Base-by-base conservation (phyloP, 2,113 vertebrate species). In the Peromyscus leucopus region DNA sequence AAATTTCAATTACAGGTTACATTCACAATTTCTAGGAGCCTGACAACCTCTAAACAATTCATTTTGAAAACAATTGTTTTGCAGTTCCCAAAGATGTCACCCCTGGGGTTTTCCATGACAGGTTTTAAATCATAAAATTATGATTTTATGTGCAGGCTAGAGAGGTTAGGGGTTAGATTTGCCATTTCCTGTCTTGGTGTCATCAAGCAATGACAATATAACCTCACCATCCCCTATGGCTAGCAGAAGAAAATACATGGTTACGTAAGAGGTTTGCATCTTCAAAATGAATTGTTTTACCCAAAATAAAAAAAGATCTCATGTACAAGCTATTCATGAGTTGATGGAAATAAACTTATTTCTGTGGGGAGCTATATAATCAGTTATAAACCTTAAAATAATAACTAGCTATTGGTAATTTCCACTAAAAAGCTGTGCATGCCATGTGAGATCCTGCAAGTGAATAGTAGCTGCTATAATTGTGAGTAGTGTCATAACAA, bases 1-100 rank as follows among this genome's bases (percentile, higher is more conserved):
- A 98, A 95, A 96, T 89, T 91, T 76, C 95, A 97, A 95, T 96
- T 97, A 97, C 94, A 97, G 79, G 94, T 94, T 97, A 89, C 24
- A 97, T n/a, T 97, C 22, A 15, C 93, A 88, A 82, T 93, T 84
- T 95, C 69, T 76, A 94, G 80, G 76, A 96, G 57, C 91, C 59
- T 95, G 94, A 71, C 96, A 96, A 79, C 48, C n/a, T 96, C 88
- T 93, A 89, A 97, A 97, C 74, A 97, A 93, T 97, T 92, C 75
- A 93, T 97, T 97, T 91, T 19, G 93, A 95, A 97, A 95, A 95
- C 80, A 97, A 97, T 91, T 96, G 91, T 96, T 97, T 96, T 96
- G 55, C 76, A 90, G 79, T 95, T 96, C 90, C 89, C 94, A 95
- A 92, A 95, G 76, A 87, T 93, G 90, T 74, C 69, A 63, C 67